phyloP scores from a whole-genome alignment of 37 sponge, comb jelly and placozoan genomes.

The Eunapius fragilis region DNA sequence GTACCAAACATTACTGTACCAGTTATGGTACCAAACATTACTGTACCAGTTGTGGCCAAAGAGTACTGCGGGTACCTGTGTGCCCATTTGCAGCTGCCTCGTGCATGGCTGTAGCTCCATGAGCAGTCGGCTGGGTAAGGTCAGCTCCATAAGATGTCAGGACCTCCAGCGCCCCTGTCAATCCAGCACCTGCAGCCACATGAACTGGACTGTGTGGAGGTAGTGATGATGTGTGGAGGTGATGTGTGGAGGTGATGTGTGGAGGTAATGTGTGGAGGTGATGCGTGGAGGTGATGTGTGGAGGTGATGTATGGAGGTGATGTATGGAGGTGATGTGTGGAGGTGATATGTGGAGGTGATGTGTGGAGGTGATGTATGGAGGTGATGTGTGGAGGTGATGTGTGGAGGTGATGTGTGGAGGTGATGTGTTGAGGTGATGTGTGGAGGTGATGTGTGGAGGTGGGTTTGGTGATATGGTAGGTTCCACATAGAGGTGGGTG shows the following conservation, averaged over 20 bases:
- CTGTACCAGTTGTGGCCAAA: too few relatives aligned
- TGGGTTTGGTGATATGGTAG: too few relatives aligned
- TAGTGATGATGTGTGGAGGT: not conserved
- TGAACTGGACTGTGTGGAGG: slow-evolving; percentile 48
- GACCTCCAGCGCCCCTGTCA: slow-evolving; percentile 43
- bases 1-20: not conserved
- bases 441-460: not conserved
- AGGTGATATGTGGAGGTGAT: not conserved
- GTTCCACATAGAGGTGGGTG: too few relatives aligned
- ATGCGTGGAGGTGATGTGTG: not conserved
- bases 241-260: not conserved
- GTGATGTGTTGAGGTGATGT: not conserved
- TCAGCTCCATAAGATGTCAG: slow-evolving; percentile 53
- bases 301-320: too few relatives aligned
- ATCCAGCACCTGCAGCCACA: slow-evolving; percentile 62
- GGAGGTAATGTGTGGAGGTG: not conserved
- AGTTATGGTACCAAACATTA: not conserved
- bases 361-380: too few relatives aligned
- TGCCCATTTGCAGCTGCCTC: slow-evolving; percentile 82
- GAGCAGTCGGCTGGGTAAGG: slow-evolving; percentile 8
- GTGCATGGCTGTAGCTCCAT: slow-evolving; percentile 72
- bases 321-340: not conserved
- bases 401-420: too few relatives aligned
- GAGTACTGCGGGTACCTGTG: slow-evolving; percentile 27
- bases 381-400: too few relatives aligned